These are phyloP conservation scores for Balanococcus diminutus DNA, from an alignment of 2,888 invertebrate genomes.

Conservation along the genomic window DNA sequence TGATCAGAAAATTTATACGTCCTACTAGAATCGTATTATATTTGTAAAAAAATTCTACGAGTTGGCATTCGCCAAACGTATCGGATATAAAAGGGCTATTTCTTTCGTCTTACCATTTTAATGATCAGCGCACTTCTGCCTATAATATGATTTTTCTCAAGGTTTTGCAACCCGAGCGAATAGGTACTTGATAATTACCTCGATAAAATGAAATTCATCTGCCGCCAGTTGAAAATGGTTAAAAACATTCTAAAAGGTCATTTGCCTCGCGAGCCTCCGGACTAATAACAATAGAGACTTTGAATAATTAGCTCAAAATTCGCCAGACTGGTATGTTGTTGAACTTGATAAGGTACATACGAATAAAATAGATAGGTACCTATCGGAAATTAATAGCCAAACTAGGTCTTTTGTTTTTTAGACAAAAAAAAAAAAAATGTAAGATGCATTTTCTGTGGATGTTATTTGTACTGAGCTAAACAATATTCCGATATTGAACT, in stretches of 20 bases:
- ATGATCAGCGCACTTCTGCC: neutral
- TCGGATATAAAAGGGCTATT: neutral
- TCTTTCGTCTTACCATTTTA: neutral
- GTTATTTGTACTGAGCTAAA: neutral
- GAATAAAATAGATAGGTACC: neutral
- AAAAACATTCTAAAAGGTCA: neutral
- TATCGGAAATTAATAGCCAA: neutral
- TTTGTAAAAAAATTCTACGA: too few relatives aligned
- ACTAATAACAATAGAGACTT: neutral
- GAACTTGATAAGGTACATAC: neutral
- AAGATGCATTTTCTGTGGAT: neutral
- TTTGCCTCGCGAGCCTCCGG: conserved; percentile 23
- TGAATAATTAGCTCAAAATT: neutral
- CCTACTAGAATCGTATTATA: too few relatives aligned
- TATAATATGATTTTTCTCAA: neutral
- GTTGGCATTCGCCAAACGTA: neutral
- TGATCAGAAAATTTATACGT: too few relatives aligned
- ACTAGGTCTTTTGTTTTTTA: too few relatives aligned
- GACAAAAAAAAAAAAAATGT: neutral
- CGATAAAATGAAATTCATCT: neutral
- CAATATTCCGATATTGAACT: conserved; percentile 39
- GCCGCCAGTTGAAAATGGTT: neutral
- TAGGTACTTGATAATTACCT: neutral
- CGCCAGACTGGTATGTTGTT: neutral
- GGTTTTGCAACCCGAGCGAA: neutral